Evolutionary conservation across 35 echinoderm and acorn worm genomes (phyloP).

Genomic region (Hemicentrotus pulcherrimus): DNA sequence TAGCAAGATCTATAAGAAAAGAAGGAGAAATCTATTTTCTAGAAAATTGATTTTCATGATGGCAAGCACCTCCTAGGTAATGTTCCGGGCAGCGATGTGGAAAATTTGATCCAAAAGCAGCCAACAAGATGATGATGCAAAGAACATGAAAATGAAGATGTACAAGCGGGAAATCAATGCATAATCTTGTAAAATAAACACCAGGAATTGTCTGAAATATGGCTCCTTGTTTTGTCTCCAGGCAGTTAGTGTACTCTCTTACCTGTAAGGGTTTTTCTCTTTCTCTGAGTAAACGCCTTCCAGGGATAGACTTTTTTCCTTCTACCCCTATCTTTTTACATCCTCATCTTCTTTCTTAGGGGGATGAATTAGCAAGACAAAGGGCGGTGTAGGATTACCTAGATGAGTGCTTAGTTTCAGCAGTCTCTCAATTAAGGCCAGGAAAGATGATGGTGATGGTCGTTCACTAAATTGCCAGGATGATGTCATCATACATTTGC

Average conservation of each 20-base stretch:
- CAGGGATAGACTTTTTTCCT: background rate
- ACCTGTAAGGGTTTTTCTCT: background rate
- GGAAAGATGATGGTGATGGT: background rate
- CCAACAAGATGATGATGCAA: background rate
- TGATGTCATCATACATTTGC: conserved; percentile 39
- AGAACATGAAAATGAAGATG: conserved; percentile 2
- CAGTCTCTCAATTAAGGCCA: conserved; percentile 24
- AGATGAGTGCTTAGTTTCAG: conserved; percentile 23
- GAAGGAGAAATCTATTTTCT: too few relatives aligned
- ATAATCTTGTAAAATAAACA: conserved; percentile 28
- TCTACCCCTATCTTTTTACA: background rate
- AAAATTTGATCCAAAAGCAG: conserved; percentile 13
- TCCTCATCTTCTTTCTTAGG: conserved; percentile 7
- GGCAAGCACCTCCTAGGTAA: background rate
- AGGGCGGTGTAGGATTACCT: conserved; percentile 16
- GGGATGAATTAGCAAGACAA: conserved; percentile 38
- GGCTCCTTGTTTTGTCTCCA: background rate
- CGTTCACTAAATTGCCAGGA: conserved; percentile 23
- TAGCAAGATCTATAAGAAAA: too few relatives aligned
- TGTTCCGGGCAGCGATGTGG: background rate
- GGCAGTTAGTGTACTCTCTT: background rate
- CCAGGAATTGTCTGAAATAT: background rate
- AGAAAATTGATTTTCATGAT: conserved; percentile 2
- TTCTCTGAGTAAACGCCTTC: background rate
- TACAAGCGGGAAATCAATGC: conserved; percentile 24